Percentiles rank a stretch among this genome's conserved stretches.
Conservation (phyloP, 2,113 vertebrate species). For the Cyanoramphus novaezelandiae region DNA sequence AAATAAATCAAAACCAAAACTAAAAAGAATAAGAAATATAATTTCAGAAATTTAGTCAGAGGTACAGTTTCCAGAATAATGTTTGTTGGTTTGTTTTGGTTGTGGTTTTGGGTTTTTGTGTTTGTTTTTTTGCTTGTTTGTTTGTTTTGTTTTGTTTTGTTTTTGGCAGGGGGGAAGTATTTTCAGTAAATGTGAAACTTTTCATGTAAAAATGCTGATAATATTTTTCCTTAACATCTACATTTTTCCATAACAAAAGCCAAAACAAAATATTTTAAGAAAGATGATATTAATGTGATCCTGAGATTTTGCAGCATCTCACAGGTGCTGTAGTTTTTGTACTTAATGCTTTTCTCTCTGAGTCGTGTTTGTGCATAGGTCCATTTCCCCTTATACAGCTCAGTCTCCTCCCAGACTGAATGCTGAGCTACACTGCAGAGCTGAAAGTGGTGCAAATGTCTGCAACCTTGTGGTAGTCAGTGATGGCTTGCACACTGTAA, state of each 20-base stretch:
- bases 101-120: background rate
- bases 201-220: background rate
- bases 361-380: fast-evolving
- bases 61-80: background rate
- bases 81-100: background rate
- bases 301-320: background rate
- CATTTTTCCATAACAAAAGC: background rate
- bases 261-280: background rate
- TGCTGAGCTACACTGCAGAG: background rate
- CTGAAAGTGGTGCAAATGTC: background rate
- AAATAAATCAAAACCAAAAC: background rate
- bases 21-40: background rate
- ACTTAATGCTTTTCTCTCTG: background rate
- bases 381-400: background rate
- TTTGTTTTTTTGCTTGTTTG: background rate
- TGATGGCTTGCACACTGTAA: fast-evolving
- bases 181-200: background rate
- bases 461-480: fast-evolving
- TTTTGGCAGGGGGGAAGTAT: background rate
- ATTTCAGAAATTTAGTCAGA: background rate
- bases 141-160: background rate
- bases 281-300: background rate
- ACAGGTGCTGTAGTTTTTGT: background rate
- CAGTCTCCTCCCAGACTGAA: background rate
- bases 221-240: background rate